Conservation (phyloP, 2,888 invertebrate species). For the Stramonita haemastoma region DNA sequence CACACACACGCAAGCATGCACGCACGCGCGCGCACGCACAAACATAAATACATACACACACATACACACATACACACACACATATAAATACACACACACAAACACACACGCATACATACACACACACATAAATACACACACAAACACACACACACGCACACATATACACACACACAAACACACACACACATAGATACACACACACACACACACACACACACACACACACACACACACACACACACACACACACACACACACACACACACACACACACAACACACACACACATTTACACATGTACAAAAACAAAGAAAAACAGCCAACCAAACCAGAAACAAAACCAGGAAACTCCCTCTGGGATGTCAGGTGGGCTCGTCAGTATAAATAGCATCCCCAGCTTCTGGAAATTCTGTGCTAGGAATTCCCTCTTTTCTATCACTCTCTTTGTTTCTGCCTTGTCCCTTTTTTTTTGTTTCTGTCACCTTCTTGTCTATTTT, state of each 20-base stretch:
- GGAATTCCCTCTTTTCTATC: too few relatives aligned
- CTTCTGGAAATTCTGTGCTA: too few relatives aligned
- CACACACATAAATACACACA: not conserved
- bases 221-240: not conserved
- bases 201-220: slow-evolving; percentile 1
- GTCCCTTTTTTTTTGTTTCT: too few relatives aligned
- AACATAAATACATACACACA: not conserved
- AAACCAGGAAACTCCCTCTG: not conserved
- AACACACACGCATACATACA: not conserved
- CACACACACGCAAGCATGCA: not conserved
- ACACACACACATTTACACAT: slow-evolving; percentile 23
- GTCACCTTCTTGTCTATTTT: too few relatives aligned
- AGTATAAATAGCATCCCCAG: too few relatives aligned
- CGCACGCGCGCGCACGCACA: not conserved
- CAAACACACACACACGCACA: not conserved
- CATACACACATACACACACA: not conserved
- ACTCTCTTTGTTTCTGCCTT: too few relatives aligned
- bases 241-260: not conserved
- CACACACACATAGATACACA: slow-evolving; percentile 8
- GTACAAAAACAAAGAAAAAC: not conserved
- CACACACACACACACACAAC: not conserved
- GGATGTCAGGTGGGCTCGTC: not conserved
- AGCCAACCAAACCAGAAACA: too few relatives aligned
- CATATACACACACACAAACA: not conserved
- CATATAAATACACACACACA: not conserved